These are phyloP conservation scores for Coenobita brevimanus DNA, from an alignment of 1,140 invertebrate genomes.

Conservation along the genomic window DNA sequence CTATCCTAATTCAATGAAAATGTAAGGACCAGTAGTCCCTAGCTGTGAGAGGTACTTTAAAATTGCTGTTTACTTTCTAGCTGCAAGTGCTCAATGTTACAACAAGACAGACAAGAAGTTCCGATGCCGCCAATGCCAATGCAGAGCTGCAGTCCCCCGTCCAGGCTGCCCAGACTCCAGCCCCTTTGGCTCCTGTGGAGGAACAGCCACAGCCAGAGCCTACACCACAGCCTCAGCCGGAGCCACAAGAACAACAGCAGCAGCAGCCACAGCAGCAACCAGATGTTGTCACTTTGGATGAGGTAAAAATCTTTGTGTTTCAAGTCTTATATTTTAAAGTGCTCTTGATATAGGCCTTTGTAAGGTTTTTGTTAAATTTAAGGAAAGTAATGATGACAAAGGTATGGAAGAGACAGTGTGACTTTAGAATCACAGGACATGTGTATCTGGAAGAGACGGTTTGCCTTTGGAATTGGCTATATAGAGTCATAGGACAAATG, in stretches of 20 bases:
- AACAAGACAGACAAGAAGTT: neutral
- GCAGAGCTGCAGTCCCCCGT: constrained; percentile 66
- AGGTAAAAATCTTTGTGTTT: neutral
- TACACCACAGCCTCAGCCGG: constrained; percentile 70
- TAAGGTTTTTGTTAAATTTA: neutral
- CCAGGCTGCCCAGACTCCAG: constrained; percentile 68
- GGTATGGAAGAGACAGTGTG: too few relatives aligned
- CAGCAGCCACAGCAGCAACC: constrained; percentile 71
- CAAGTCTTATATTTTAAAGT: neutral
- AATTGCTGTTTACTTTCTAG: neutral
- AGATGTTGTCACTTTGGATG: constrained; percentile 68
- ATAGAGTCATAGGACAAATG: too few relatives aligned
- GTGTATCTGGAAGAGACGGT: too few relatives aligned
- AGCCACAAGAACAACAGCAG: too few relatives aligned
- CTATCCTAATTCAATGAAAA: too few relatives aligned
- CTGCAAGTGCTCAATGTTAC: constrained; percentile 23
- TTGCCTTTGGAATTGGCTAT: too few relatives aligned
- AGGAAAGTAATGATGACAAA: too few relatives aligned
- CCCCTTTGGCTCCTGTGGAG: neutral
- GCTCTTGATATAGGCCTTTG: neutral
- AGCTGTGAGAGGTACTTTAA: too few relatives aligned
- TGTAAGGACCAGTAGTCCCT: too few relatives aligned
- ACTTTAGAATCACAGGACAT: too few relatives aligned
- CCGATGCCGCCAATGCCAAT: constrained; percentile 47
- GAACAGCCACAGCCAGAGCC: constrained; percentile 13